Evolutionary conservation across 2,113 vertebrate genomes (phyloP).

Genomic region (Trematomus loennbergii): DNA sequence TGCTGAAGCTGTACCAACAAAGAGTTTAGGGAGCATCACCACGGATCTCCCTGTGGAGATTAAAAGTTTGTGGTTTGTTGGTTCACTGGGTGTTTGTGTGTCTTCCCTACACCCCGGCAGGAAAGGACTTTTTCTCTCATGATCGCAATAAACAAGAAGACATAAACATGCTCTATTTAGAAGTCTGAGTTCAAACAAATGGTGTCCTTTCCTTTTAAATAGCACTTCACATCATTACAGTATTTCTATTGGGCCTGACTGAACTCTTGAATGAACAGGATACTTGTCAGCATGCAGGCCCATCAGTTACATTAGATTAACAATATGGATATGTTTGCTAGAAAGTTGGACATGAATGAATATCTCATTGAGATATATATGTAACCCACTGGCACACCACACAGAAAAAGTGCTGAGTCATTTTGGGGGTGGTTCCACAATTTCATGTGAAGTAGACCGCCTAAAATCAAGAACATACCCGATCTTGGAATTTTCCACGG

Average conservation of each 20-base stretch:
- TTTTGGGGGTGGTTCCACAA: conserved; percentile 34
- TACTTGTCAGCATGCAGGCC: background rate
- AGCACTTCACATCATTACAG: background rate
- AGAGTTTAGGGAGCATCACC: conserved; percentile 23
- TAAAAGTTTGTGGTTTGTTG: conserved; percentile 44
- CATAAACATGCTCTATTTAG: background rate
- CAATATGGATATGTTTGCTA: background rate
- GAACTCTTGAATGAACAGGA: background rate
- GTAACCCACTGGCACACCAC: background rate
- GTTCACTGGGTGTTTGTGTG: conserved; percentile 55
- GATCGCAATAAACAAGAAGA: background rate
- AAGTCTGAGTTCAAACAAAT: background rate
- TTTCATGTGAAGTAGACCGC: conserved; percentile 28
- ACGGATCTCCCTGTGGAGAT: conserved; percentile 48
- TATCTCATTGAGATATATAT: background rate
- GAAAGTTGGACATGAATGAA: conserved; percentile 4
- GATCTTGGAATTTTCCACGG: conserved; percentile 59
- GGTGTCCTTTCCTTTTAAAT: background rate
- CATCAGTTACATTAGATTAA: background rate
- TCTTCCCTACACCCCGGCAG: conserved; percentile 14
- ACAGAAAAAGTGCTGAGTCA: conserved; percentile 66
- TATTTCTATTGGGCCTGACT: background rate
- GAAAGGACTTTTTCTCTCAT: conserved; percentile 6
- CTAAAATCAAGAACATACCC: conserved; percentile 73
- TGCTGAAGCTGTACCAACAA: conserved; percentile 63